Evolutionary conservation across 2,113 vertebrate genomes (phyloP).

Genomic region (Plestiodon gilberti): DNA sequence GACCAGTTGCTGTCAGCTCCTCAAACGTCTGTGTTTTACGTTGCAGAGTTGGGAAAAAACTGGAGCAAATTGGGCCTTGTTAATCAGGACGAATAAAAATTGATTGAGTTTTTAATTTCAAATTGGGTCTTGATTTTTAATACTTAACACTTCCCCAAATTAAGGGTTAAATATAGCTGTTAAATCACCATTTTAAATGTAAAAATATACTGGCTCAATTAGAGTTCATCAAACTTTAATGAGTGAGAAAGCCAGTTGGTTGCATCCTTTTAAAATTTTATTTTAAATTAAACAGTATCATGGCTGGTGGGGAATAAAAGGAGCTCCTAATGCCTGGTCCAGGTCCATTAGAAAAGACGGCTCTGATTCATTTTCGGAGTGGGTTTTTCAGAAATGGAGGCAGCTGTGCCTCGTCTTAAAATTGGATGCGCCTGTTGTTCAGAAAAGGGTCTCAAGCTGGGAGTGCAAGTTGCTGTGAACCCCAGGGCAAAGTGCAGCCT

Average conservation of each 20-base stretch:
- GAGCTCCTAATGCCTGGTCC: not conserved
- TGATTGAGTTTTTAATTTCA: slow-evolving; percentile 45
- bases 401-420: not conserved
- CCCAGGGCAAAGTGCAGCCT: not conserved
- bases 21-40: not conserved
- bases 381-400: no score
- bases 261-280: slow-evolving; percentile 22
- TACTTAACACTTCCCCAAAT: slow-evolving; percentile 36
- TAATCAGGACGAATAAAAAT: slow-evolving; percentile 42
- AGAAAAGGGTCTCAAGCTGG: not conserved
- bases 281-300: slow-evolving; percentile 15
- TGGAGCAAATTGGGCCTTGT: slow-evolving; percentile 16
- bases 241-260: slow-evolving; percentile 26
- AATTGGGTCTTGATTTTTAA: slow-evolving; percentile 43
- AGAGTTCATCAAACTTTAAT: slow-evolving; percentile 37
- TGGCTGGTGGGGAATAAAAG: not conserved
- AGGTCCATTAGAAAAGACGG: not conserved
- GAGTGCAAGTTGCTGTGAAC: not conserved
- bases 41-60: slow-evolving; percentile 6
- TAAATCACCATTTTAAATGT: slow-evolving; percentile 43
- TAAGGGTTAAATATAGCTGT: slow-evolving; percentile 44
- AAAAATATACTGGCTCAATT: slow-evolving; percentile 46
- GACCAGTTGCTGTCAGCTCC: slow-evolving; percentile 3
- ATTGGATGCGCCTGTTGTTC: not conserved
- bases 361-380: not conserved